Percentiles rank a stretch among this genome's conserved stretches.
These are phyloP conservation scores for Denticeps clupeoides DNA, from an alignment of 2,797 vertebrate genomes.

Conservation along the genomic window DNA sequence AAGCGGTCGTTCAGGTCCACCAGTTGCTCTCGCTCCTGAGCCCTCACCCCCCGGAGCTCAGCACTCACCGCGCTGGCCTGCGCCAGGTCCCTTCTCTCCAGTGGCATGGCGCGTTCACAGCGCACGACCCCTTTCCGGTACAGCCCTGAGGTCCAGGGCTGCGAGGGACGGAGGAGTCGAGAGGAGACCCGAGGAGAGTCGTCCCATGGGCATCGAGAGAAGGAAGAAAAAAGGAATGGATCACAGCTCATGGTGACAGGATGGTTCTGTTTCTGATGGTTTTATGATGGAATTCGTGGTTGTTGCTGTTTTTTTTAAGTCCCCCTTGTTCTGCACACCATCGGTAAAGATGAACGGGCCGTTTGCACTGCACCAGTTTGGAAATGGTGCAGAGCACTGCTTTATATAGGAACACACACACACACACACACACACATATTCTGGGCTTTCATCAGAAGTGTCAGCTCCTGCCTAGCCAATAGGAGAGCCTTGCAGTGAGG, in stretches of 20 bases:
- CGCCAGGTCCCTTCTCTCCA: conserved; percentile 47
- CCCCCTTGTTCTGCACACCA: conserved; percentile 77
- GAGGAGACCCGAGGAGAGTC: conserved; percentile 47
- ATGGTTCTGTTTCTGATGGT: conserved; percentile 15
- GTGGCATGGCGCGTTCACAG: conserved; percentile 12
- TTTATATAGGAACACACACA: conserved; percentile 47
- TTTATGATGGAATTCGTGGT: conserved; percentile 43
- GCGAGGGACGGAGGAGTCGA: conserved; percentile 32
- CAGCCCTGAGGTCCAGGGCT: conserved; percentile 35
- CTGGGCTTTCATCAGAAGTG: conserved; percentile 29
- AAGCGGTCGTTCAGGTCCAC: conserved; percentile 71
- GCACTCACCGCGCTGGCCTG: conserved; percentile 58
- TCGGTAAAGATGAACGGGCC: conserved; percentile 62
- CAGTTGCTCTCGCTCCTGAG: conserved; percentile 67
- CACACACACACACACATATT: conserved; percentile 9
- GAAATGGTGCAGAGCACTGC: conserved; percentile 64
- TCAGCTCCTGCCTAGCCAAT: conserved; percentile 57
- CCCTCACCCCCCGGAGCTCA: conserved; percentile 63
- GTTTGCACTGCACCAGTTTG: conserved; percentile 70
- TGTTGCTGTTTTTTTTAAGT: conserved; percentile 46
- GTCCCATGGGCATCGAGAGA: conserved; percentile 53
- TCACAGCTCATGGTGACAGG: conserved; percentile 62
- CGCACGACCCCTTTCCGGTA: conserved; percentile 1
- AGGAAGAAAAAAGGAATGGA: conserved; percentile 39
- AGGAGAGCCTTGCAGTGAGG: conserved; percentile 48